Conservation (phyloP, 2,888 invertebrate species). For the Amaurobius ferox region DNA sequence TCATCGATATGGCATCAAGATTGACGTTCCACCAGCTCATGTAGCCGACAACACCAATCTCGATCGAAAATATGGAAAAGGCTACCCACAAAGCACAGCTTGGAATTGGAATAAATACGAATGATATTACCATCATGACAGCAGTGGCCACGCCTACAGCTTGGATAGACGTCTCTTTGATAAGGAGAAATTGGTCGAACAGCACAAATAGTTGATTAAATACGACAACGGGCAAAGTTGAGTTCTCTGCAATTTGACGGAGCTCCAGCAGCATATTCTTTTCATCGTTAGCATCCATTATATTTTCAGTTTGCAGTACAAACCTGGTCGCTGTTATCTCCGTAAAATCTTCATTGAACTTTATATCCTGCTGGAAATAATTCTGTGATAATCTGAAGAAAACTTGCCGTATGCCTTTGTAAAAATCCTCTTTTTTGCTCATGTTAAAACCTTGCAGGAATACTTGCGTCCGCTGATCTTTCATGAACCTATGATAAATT, state of each 20-base stretch:
- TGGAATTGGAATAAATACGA: conserved; percentile 94
- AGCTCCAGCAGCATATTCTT: conserved; percentile 92
- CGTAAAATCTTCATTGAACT: conserved; percentile 86
- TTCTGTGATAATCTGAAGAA: conserved; percentile 73
- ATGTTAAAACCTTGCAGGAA: conserved; percentile 85
- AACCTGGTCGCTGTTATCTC: conserved; percentile 90
- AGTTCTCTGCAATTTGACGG: conserved; percentile 85
- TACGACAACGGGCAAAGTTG: conserved; percentile 90
- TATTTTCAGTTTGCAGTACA: conserved; percentile 91
- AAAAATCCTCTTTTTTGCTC: conserved; percentile 85
- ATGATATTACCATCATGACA: conserved; percentile 95
- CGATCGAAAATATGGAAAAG: conserved; percentile 94
- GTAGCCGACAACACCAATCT: conserved; percentile 94
- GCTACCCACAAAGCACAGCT: conserved; percentile 96
- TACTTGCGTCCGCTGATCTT: conserved; percentile 82
- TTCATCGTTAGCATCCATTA: conserved; percentile 92
- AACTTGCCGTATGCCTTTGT: conserved; percentile 85
- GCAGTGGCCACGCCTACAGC: conserved; percentile 92
- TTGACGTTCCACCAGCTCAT: conserved; percentile 98
- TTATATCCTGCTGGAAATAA: conserved; percentile 88
- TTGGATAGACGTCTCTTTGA: conserved; percentile 90
- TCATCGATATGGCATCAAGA: conserved; percentile 96
- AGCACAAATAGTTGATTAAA: conserved; percentile 97
- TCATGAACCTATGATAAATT: conserved; percentile 87
- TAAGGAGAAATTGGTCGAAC: conserved; percentile 94